Conservation (phyloP, 2,797 vertebrate genomes). For the Sus cebifrons region DNA sequence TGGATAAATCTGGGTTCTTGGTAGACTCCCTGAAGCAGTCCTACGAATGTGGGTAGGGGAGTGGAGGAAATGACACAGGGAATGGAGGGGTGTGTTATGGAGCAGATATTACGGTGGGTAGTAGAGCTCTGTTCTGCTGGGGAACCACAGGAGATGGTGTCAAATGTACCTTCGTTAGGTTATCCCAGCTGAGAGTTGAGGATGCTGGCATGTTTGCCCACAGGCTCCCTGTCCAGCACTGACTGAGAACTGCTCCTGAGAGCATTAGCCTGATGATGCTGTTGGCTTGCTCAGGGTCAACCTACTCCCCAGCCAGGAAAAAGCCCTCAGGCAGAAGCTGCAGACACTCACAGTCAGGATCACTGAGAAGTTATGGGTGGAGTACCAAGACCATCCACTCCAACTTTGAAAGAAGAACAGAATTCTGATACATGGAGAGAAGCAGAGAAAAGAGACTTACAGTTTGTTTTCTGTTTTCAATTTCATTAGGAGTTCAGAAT, state of each 20-base stretch:
- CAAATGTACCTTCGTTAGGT: background rate
- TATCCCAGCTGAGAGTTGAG: background rate
- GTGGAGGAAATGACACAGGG: background rate
- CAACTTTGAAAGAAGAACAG: background rate
- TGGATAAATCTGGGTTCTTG: too few species aligned
- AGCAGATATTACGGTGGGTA: background rate
- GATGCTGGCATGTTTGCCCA: background rate
- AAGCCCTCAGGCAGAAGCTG: background rate
- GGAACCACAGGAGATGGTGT: fast-evolving
- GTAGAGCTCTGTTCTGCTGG: background rate
- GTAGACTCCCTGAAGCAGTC: background rate
- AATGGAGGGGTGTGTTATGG: background rate
- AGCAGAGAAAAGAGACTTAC: background rate
- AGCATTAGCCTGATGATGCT: too few species aligned
- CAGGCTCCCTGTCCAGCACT: too few species aligned
- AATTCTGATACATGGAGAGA: background rate
- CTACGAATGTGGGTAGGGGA: background rate
- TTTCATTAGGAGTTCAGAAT: background rate
- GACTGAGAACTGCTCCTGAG: background rate
- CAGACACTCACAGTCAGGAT: background rate
- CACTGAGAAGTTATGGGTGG: background rate
- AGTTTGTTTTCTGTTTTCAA: background rate
- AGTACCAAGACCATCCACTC: background rate
- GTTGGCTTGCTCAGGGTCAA: background rate
- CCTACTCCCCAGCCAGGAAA: background rate